These are phyloP conservation scores for Nyleta sp. DNA, from an alignment of 2,888 invertebrate species.

Conservation along the genomic window DNA sequence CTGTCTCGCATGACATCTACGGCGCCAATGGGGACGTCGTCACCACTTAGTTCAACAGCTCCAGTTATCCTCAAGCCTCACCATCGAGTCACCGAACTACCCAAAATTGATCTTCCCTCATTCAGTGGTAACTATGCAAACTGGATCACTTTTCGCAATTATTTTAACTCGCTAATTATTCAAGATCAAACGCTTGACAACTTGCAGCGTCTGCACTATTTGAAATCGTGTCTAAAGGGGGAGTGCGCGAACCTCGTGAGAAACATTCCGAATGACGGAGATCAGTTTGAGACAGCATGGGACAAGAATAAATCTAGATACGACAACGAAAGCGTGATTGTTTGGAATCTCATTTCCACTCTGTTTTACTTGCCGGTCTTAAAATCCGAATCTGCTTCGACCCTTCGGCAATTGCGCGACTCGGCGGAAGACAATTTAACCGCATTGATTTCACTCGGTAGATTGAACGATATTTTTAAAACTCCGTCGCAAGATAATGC, in stretches of 20 bases:
- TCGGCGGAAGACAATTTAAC: no score
- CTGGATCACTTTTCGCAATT: constrained; percentile 3
- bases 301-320: neutral
- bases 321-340: neutral
- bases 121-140: neutral
- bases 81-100: constrained; percentile 2
- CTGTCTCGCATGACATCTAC: no score
- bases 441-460: no score
- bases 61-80: no score
- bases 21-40: no score
- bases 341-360: no score
- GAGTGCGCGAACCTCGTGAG: neutral
- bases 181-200: neutral
- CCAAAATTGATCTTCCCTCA: neutral
- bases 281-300: neutral
- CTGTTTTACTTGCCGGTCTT: no score
- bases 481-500: no score
- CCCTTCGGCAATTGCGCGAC: no score
- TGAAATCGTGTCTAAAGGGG: neutral
- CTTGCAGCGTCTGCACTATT: constrained; percentile 2
- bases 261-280: neutral
- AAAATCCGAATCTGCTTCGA: no score
- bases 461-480: no score
- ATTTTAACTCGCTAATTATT: neutral
- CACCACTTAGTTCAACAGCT: no score